These are phyloP conservation scores for Pissodes strobi DNA, from an alignment of 1,140 invertebrate genomes.

Conservation along the genomic window DNA sequence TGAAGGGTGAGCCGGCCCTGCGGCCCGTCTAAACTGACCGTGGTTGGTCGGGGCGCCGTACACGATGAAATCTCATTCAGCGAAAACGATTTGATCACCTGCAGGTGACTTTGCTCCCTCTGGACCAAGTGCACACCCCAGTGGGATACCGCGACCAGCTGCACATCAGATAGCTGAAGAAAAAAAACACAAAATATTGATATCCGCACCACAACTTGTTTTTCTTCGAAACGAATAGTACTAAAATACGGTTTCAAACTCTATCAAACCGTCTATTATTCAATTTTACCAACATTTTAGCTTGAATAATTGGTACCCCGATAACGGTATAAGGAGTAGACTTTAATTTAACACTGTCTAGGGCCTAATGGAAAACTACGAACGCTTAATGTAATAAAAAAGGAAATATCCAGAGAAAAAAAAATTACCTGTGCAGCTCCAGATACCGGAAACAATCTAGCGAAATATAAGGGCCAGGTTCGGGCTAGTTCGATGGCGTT, in stretches of 20 bases:
- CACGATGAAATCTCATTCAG: constrained; percentile 63
- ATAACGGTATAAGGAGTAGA: too few species aligned
- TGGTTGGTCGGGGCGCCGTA: constrained; percentile 63
- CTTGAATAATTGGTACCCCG: too few species aligned
- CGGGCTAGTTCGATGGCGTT: constrained; percentile 89
- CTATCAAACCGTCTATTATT: too few species aligned
- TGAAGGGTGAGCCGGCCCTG: constrained; percentile 81
- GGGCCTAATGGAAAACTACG: too few species aligned
- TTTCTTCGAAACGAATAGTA: too few species aligned
- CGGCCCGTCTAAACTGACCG: constrained; percentile 74
- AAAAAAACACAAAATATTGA: too few species aligned
- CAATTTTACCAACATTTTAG: too few species aligned
- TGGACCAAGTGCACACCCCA: constrained; percentile 77
- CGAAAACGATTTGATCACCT: constrained; percentile 63
- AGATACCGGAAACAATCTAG: constrained; percentile 85
- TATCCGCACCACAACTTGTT: too few species aligned
- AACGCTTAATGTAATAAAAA: too few species aligned
- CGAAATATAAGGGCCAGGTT: constrained; percentile 92
- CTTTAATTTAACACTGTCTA: too few species aligned
- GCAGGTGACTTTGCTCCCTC: constrained; percentile 64
- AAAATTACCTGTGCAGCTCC: constrained; percentile 72
- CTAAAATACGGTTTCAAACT: too few species aligned
- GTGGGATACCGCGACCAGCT: constrained; percentile 86
- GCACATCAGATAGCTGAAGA: constrained; percentile 67
- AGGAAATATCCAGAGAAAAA: too few species aligned